Conservation (phyloP, 2,113 vertebrate genomes). For the Oceanites oceanicus region DNA sequence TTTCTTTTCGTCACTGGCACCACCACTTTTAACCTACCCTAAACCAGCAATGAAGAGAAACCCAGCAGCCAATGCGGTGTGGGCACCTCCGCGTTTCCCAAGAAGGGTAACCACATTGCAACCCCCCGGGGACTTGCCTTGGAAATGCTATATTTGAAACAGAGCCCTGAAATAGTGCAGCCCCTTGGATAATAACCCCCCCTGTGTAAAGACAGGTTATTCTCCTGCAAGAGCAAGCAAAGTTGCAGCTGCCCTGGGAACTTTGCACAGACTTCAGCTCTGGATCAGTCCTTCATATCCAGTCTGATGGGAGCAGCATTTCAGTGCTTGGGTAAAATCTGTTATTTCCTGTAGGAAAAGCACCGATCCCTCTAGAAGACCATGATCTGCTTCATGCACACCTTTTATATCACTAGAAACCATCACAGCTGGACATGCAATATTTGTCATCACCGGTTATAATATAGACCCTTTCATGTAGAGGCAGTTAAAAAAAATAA, state of each 20-base stretch:
- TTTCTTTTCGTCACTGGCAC: rapidly evolving
- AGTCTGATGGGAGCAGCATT: background rate
- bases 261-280: background rate
- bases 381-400: background rate
- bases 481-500: background rate
- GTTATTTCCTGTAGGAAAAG: background rate
- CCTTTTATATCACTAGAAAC: background rate
- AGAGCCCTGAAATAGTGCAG: background rate
- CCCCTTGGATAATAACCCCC: background rate
- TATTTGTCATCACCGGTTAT: background rate
- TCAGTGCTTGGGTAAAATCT: background rate
- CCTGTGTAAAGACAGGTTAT: background rate
- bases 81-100: background rate
- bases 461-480: background rate
- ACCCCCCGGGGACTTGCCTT: background rate
- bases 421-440: background rate
- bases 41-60: background rate
- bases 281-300: background rate
- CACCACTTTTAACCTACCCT: background rate
- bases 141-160: background rate
- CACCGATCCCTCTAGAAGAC: background rate
- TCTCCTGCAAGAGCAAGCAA: background rate
- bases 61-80: rapidly evolving
- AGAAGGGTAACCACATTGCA: background rate
- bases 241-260: background rate